Percentiles rank a stretch among this genome's conserved stretches.
These are phyloP conservation scores for Andrena chrysosceles DNA, from an alignment of 2,888 invertebrate genomes.

Conservation along the genomic window DNA sequence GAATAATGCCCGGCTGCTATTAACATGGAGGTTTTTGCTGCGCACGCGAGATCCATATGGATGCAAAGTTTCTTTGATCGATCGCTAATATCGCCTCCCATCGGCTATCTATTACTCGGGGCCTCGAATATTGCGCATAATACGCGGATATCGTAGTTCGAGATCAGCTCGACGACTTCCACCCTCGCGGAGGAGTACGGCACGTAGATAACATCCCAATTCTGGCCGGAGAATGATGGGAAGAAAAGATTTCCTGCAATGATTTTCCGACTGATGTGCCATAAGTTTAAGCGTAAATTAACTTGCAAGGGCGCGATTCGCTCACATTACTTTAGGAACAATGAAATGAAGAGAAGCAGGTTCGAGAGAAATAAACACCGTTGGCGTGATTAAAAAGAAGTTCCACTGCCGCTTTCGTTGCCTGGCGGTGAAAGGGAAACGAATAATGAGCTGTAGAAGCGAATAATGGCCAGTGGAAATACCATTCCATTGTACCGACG, in stretches of 20 bases:
- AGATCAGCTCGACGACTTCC: conserved; percentile 43
- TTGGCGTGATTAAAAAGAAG: conserved; percentile 9
- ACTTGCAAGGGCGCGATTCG: no score
- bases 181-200: not conserved
- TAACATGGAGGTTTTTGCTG: conserved; percentile 21
- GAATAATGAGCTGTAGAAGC: conserved; percentile 23
- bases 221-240: not conserved
- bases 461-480: conserved; percentile 40
- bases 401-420: conserved; percentile 16
- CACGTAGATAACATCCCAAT: conserved; percentile 9
- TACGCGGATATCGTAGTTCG: conserved; percentile 33
- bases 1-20: conserved; percentile 15
- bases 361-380: conserved; percentile 17
- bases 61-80: conserved; percentile 48
- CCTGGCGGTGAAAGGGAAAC: not conserved
- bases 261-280: not conserved
- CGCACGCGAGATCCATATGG: conserved; percentile 33
- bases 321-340: not conserved
- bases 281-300: no score
- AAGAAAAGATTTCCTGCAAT: not conserved
- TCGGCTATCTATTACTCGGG: conserved; percentile 42
- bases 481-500: conserved; percentile 14
- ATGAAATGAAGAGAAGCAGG: not conserved
- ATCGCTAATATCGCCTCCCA: conserved; percentile 50
- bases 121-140: conserved; percentile 53